Base-by-base conservation (phyloP, 2,888 invertebrate species). In the Ectemnius cavifrons region DNA sequence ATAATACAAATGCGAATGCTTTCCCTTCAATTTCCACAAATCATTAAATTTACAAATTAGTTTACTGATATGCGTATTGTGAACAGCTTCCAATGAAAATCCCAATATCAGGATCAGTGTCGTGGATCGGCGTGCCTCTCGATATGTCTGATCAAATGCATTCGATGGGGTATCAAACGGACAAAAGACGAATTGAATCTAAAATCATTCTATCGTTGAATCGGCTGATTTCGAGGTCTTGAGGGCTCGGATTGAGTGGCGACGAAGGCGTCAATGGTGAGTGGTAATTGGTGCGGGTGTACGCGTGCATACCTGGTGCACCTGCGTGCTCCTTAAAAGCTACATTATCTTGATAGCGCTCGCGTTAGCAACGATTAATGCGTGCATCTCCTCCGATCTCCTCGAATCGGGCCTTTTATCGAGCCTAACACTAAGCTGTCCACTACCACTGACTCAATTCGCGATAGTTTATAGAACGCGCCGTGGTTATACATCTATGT, bases 311-410 rank as follows among this genome's bases (percentile, higher is more conserved):
- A 37, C 37, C 37, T 37, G 37, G 37, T 11, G 37, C 11, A 37
- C 37, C 8, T 37, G 37, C 11, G 72, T 76, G 75, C 75, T 73
- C 78, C 81, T 84, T 84, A 82, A 71, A 83, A 85, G 68, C 80
- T 86, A 82, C 64, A 69, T 78, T 79, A 75, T 61, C 77, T 77
- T 75, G 76, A 75, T 75, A 85, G 80, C 79, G 75, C 79, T 82
- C 83, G 78, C 82, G 77, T 80, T 79, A 83, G 80, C 83, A 83
- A 84, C 65, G 78, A 78, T 81, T 81, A 83, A 84, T 80, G 82
- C 82, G 82, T 84, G 84, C 81, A 65, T 78, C 47, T 70, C 56
- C 47, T 59, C 69, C 76, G 66, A 72, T 80, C 76, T 63, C 65
- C 45, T 67, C 68, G 60, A 73, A 79, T 74, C 79, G 75, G 77